phyloP scores from a whole-genome alignment of 2,888 invertebrate species.

The Tipula helvola region DNA sequence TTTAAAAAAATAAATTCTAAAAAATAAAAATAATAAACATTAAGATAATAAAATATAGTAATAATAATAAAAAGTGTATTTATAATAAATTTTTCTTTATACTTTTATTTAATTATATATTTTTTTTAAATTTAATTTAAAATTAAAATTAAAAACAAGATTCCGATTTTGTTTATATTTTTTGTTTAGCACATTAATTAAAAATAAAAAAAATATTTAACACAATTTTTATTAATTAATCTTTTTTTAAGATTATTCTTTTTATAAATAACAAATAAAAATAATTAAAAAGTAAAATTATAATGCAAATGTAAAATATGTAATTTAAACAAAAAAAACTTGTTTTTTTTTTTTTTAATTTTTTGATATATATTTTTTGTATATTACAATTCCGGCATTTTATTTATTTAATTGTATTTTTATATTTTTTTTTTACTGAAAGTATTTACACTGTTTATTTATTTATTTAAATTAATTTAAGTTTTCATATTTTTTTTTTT shows the following conservation, averaged over 20 bases:
- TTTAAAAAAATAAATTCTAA: background rate
- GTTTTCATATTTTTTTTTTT: background rate
- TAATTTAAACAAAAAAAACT: background rate
- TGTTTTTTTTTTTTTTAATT: background rate
- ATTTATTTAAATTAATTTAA: background rate
- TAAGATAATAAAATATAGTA: background rate
- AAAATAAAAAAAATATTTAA: background rate
- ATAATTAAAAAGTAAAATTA: background rate
- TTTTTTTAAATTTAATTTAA: background rate
- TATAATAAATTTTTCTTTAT: conserved; percentile 4
- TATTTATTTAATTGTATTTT: background rate
- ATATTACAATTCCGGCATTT: background rate
- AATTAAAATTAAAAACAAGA: background rate
- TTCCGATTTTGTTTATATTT: background rate
- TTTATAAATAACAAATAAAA: background rate
- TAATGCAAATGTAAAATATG: background rate
- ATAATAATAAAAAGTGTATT: conserved; percentile 4
- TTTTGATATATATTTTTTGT: background rate
- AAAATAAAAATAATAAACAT: conserved; percentile 4
- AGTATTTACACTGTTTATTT: background rate
- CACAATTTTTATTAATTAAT: background rate
- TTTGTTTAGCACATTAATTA: conserved; percentile 9
- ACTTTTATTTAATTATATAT: background rate
- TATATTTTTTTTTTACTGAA: background rate
- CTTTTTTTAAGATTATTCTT: background rate